Evolutionary conservation across 64 coral and sea anemone species (phyloP).

Genomic region (Montipora efflorescens): DNA sequence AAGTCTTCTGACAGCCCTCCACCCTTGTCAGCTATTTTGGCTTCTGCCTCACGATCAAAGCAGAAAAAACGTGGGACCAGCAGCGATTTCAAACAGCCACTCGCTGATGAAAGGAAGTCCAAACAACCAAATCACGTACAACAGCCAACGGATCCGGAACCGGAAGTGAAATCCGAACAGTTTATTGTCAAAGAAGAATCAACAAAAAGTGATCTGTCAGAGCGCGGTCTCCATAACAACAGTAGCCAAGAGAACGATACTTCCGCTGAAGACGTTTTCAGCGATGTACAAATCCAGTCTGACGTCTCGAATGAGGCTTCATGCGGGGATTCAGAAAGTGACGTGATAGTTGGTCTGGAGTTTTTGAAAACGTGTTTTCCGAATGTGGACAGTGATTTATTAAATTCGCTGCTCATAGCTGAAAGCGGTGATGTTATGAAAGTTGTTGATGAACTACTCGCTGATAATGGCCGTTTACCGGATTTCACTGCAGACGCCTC

Average conservation of each 20-base stretch:
- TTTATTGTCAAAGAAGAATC: background rate
- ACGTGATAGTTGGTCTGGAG: slow-evolving; percentile 35
- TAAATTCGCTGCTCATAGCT: slow-evolving; percentile 35
- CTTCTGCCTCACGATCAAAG: slow-evolving; percentile 18
- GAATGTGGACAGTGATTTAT: slow-evolving; percentile 42
- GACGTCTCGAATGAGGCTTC: background rate
- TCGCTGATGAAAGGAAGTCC: background rate
- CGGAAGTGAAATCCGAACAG: too few relatives aligned
- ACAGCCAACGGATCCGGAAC: background rate
- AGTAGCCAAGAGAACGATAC: background rate
- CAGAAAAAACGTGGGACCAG: background rate
- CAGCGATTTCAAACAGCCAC: background rate
- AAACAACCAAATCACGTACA: background rate
- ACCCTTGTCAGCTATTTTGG: slow-evolving; percentile 19
- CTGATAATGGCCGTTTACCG: background rate
- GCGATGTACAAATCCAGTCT: background rate
- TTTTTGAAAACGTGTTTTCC: slow-evolving; percentile 92
- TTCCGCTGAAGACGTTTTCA: background rate
- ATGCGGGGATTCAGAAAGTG: slow-evolving; percentile 6
- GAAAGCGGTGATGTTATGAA: slow-evolving; percentile 66
- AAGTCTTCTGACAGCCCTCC: background rate
- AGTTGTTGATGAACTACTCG: slow-evolving; percentile 70
- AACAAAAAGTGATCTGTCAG: background rate
- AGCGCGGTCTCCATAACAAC: background rate
- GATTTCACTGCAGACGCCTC: background rate